These are phyloP conservation scores for Hermetia illucens DNA, from an alignment of 1,140 invertebrate species.

Conservation along the genomic window DNA sequence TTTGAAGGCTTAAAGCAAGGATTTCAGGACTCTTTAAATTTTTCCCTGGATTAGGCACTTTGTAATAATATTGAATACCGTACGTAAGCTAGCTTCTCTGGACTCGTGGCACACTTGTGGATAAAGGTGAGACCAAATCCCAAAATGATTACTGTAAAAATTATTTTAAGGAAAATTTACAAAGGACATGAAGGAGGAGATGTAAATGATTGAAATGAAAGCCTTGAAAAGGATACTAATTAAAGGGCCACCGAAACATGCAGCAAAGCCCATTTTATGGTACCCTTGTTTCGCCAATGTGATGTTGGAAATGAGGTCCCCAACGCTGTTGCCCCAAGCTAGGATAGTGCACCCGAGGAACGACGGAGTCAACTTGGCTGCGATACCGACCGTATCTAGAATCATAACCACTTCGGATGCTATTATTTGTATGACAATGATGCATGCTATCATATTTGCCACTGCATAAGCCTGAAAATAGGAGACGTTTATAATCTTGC, in stretches of 20 bases:
- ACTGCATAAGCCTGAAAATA: constrained; percentile 5
- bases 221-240: no score
- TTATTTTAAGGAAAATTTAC: no score
- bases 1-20: no score
- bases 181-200: no score
- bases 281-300: constrained; percentile 9
- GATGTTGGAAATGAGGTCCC: constrained; percentile 8
- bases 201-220: no score
- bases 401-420: constrained; percentile 8
- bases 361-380: constrained; percentile 7
- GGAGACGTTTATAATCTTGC: not conserved
- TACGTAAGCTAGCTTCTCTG: no score
- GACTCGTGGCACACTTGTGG: no score
- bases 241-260: constrained; percentile 10
- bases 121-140: no score
- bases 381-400: constrained; percentile 6
- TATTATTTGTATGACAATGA: constrained; percentile 7
- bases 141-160: no score
- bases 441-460: constrained; percentile 3
- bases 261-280: constrained; percentile 11
- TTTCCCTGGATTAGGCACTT: no score
- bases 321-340: constrained; percentile 9
- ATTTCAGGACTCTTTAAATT: no score
- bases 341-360: constrained; percentile 9
- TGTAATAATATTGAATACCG: no score